Evolutionary conservation across 2,113 vertebrate species (phyloP).

Genomic region (Turdus rufiventris): DNA sequence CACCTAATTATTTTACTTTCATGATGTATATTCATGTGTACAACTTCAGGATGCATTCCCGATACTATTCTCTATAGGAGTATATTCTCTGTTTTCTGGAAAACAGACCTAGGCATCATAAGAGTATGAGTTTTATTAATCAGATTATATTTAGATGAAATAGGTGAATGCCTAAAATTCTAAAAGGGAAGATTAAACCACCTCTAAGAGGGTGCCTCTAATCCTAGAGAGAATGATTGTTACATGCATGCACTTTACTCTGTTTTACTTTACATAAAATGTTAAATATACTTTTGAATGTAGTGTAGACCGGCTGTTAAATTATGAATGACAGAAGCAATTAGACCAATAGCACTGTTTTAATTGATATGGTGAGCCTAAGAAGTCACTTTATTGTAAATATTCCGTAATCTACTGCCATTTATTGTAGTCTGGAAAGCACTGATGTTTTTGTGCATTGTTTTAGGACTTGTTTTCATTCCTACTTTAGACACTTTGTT

Average conservation of each 20-base stretch:
- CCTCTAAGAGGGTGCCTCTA: background rate
- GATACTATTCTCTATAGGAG: background rate
- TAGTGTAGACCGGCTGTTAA: background rate
- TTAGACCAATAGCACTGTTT: background rate
- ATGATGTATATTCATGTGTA: rapidly evolving
- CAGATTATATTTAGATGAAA: background rate
- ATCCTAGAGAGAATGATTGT: background rate
- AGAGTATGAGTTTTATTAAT: background rate
- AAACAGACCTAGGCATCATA: background rate
- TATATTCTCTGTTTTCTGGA: background rate
- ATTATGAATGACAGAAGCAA: background rate
- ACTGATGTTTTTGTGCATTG: background rate
- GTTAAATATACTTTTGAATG: background rate
- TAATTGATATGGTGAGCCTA: background rate
- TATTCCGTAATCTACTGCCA: background rate
- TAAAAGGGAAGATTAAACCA: background rate
- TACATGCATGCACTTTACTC: background rate
- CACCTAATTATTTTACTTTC: background rate
- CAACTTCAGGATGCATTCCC: background rate
- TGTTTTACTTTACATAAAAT: background rate
- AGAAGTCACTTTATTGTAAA: background rate
- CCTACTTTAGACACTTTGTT: background rate
- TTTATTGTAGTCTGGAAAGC: background rate
- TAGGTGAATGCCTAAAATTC: background rate
- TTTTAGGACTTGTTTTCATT: background rate